A percentile compares a stretch with the other conserved stretches of the same genome.
Evolutionary conservation across 2,797 vertebrate species (phyloP).

Genomic region (Cyclura pinguis): DNA sequence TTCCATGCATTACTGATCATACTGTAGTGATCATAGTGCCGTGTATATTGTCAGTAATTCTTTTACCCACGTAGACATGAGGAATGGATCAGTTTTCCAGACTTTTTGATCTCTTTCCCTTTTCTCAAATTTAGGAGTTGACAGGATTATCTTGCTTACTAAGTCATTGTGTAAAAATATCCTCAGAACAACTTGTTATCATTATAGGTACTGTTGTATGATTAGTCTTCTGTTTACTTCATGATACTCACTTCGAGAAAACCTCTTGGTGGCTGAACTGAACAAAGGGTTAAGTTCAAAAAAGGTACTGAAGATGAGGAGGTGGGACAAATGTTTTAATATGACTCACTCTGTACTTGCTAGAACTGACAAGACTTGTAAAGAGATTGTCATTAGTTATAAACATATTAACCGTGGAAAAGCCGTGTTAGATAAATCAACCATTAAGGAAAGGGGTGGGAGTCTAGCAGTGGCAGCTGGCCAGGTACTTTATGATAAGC

Average conservation of each 20-base stretch:
- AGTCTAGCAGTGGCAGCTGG: conserved; percentile 63
- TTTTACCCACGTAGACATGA: background rate
- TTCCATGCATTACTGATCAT: background rate
- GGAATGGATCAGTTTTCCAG: background rate
- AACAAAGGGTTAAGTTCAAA: conserved; percentile 59
- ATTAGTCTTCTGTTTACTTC: background rate
- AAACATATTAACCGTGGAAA: conserved; percentile 57
- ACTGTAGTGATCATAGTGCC: background rate
- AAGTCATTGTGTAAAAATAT: conserved; percentile 2
- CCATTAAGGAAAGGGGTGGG: conserved; percentile 69
- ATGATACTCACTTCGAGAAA: background rate
- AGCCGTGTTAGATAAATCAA: conserved; percentile 64
- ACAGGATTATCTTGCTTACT: background rate
- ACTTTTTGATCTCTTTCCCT: background rate
- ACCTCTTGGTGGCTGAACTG: accelerated
- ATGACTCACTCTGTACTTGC: conserved; percentile 2
- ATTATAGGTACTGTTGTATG: background rate
- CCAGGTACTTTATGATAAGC: conserved; percentile 75
- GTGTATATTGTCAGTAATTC: background rate
- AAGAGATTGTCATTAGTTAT: conserved; percentile 49
- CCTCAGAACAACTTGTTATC: background rate
- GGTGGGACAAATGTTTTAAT: background rate
- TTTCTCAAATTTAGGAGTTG: background rate
- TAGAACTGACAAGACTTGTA: conserved; percentile 19
- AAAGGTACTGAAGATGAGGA: background rate